Evolutionary conservation across 2,888 invertebrate species (phyloP).

Genomic region (Clistopyga incitator): DNA sequence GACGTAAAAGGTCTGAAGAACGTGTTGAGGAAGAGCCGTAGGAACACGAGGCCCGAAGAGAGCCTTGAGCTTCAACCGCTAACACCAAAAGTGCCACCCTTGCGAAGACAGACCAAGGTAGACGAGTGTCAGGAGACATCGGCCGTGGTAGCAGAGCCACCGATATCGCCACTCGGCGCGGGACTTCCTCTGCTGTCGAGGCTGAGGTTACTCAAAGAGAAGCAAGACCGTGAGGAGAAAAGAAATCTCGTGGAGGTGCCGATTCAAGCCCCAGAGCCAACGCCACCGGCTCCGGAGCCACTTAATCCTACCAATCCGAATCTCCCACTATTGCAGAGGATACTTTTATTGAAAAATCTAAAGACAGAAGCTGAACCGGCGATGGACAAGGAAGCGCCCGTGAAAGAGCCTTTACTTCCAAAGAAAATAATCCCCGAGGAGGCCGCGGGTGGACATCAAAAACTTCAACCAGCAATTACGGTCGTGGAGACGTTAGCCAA

Average conservation of each 20-base stretch:
- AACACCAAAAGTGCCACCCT: conserved; percentile 82
- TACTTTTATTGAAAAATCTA: conserved; percentile 89
- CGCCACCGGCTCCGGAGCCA: conserved; percentile 65
- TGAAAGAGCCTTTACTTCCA: conserved; percentile 78
- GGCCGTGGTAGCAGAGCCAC: conserved; percentile 86
- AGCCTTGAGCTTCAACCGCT: conserved; percentile 90
- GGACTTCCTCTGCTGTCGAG: conserved; percentile 92
- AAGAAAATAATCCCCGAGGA: conserved; percentile 72
- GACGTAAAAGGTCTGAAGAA: conserved; percentile 91
- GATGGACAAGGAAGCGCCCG: conserved; percentile 74
- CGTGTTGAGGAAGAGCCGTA: conserved; percentile 86
- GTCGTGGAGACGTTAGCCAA: conserved; percentile 41
- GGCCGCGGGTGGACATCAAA: conserved; percentile 44
- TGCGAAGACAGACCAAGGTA: conserved; percentile 84
- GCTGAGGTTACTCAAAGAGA: conserved; percentile 92
- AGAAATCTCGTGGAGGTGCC: conserved; percentile 76
- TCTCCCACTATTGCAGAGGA: conserved; percentile 90
- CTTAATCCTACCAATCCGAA: conserved; percentile 75
- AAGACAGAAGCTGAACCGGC: conserved; percentile 87
- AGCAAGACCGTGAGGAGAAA: conserved; percentile 88
- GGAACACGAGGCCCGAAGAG: conserved; percentile 85
- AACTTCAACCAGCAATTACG: conserved; percentile 44
- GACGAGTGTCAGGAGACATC: conserved; percentile 81
- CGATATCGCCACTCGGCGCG: conserved; percentile 92
- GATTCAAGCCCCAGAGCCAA: conserved; percentile 62